A percentile compares a stretch with the other conserved stretches of the same genome.
phyloP scores from a whole-genome alignment of 1,140 invertebrate genomes.

The Bombus impatiens region DNA sequence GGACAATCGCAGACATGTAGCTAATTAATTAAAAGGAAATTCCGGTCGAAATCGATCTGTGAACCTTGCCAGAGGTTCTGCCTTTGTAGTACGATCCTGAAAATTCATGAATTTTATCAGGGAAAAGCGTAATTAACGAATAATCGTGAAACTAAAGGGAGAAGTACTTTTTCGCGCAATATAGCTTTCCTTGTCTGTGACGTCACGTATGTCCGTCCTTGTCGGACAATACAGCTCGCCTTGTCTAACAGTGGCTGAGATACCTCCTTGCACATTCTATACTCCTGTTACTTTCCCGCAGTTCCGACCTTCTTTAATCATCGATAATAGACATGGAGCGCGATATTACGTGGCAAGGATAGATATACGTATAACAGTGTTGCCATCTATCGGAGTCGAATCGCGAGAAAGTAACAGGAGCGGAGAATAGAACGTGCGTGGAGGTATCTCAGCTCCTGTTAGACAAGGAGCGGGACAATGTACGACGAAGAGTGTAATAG shows the following conservation, averaged over 20 bases:
- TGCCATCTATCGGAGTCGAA: too few species aligned
- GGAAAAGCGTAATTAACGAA: not conserved
- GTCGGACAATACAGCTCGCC: fast-evolving
- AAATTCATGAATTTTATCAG: not conserved
- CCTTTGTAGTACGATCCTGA: not conserved
- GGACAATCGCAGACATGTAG: too few species aligned
- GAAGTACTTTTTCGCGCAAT: not conserved
- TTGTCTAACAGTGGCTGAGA: not conserved
- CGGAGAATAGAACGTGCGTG: too few species aligned
- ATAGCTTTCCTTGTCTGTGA: too few species aligned
- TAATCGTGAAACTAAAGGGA: not conserved
- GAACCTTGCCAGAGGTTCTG: not conserved
- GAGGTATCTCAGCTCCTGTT: too few species aligned
- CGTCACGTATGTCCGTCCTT: not conserved
- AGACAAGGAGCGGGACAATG: too few species aligned
- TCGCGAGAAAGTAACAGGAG: too few species aligned
- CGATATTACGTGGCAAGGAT: too few species aligned
- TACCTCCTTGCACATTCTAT: not conserved
- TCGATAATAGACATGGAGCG: too few species aligned
- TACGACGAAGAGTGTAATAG: too few species aligned
- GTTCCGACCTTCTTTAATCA: not conserved
- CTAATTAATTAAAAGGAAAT: not conserved
- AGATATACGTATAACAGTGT: too few species aligned
- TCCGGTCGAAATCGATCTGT: not conserved
- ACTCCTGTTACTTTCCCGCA: not conserved